A percentile compares a stretch with the other conserved stretches of the same genome.
phyloP scores from a whole-genome alignment of 2,797 vertebrate species.

The Neoniphon sammara region DNA sequence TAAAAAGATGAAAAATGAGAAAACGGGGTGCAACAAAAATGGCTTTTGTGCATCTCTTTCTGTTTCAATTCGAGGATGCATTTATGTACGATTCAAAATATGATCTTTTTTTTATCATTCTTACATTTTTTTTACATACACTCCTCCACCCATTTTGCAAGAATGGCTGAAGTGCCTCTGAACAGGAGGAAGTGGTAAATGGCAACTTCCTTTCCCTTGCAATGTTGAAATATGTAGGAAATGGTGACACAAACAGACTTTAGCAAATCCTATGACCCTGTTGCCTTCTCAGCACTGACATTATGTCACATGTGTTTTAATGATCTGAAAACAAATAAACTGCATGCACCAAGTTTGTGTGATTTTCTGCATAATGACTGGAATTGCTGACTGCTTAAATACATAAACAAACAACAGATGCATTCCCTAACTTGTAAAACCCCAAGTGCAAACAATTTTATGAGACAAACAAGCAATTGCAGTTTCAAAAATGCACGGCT shows the following conservation, averaged over 20 bases:
- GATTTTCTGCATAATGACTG: background rate
- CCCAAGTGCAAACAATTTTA: background rate
- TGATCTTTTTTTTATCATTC: background rate
- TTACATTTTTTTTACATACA: too few relatives aligned
- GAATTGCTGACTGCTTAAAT: background rate
- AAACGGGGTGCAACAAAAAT: too few relatives aligned
- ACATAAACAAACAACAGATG: background rate
- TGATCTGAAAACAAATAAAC: background rate
- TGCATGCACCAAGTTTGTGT: background rate
- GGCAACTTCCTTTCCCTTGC: constrained; percentile 70
- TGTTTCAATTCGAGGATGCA: background rate
- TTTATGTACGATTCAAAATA: too few relatives aligned
- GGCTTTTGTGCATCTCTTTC: too few relatives aligned
- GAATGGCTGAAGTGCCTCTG: constrained; percentile 3
- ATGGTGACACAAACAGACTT: constrained; percentile 54
- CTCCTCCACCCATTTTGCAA: background rate
- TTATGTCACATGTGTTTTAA: background rate
- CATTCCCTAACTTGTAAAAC: background rate
- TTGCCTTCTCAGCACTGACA: background rate
- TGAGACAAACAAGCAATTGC: background rate
- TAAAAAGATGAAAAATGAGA: background rate
- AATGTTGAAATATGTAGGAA: constrained; percentile 74
- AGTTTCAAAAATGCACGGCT: background rate
- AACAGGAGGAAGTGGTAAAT: constrained; percentile 76
- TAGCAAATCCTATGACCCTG: constrained; percentile 14